Percentiles rank a stretch among this genome's conserved stretches.
phyloP scores from a whole-genome alignment of 2,113 vertebrate species.

The Aptenodytes patagonicus region DNA sequence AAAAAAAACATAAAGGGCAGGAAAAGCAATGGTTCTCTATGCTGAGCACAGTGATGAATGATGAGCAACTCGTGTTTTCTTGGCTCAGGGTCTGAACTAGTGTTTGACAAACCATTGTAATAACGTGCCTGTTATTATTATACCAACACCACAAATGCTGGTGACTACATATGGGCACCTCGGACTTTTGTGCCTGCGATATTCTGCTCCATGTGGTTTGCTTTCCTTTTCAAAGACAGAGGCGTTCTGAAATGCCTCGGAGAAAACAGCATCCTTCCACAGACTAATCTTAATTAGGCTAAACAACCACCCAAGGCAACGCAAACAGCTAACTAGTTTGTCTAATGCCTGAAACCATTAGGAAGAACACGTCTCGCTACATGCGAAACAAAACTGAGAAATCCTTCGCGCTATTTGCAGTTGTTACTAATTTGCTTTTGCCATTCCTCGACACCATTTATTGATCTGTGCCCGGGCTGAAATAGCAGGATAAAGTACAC shows the following conservation, averaged over 20 bases:
- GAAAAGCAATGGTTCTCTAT: background rate
- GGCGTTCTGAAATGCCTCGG: background rate
- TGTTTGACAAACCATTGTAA: background rate
- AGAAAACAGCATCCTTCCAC: background rate
- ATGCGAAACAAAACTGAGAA: background rate
- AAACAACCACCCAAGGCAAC: background rate
- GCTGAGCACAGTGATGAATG: background rate
- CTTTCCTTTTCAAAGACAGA: background rate
- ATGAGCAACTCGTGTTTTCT: background rate
- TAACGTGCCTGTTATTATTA: background rate
- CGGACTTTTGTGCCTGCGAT: background rate
- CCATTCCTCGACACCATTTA: background rate
- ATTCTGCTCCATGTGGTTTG: background rate
- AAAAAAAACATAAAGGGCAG: background rate
- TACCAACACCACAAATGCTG: background rate
- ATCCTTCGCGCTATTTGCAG: background rate
- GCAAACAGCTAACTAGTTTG: background rate
- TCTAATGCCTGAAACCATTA: background rate
- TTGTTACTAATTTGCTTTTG: background rate
- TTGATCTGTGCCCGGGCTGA: background rate
- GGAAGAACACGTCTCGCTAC: background rate
- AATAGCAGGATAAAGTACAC: background rate
- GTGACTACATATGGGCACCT: background rate
- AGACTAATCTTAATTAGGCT: background rate
- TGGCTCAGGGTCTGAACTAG: background rate